A percentile compares a stretch with the other conserved stretches of the same genome.
Evolutionary conservation across 2,113 vertebrate genomes (phyloP).

Genomic region (Upupa epops): DNA sequence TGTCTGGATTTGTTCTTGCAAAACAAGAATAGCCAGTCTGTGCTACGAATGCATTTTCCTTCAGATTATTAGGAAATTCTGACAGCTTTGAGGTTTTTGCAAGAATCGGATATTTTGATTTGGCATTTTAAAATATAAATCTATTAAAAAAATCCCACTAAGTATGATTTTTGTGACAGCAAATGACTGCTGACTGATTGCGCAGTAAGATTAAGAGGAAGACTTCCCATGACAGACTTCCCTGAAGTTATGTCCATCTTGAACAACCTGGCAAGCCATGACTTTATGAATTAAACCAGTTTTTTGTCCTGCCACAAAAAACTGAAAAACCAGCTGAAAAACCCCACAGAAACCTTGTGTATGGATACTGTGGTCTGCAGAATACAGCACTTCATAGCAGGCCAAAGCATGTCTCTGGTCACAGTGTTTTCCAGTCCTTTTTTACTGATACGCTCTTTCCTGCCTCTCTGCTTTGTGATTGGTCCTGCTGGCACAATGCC

Average conservation of each 20-base stretch:
- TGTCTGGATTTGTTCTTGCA: conserved; percentile 29
- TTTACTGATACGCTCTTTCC: neutral
- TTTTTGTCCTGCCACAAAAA: neutral
- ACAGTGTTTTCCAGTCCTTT: neutral
- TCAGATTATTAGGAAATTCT: conserved; percentile 63
- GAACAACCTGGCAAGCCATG: neutral
- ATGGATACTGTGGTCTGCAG: neutral
- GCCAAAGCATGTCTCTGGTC: neutral
- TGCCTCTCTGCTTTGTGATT: neutral
- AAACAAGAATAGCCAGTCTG: neutral
- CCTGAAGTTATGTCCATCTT: neutral
- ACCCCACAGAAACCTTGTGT: neutral
- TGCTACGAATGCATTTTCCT: conserved; percentile 31
- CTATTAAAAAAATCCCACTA: neutral
- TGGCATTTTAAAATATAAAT: neutral
- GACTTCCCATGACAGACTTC: neutral
- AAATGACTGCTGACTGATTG: neutral
- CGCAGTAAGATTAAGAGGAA: neutral
- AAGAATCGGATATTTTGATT: conserved; percentile 53
- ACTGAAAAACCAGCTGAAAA: no score
- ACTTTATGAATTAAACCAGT: neutral
- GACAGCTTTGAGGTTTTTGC: conserved; percentile 56
- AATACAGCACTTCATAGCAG: neutral
- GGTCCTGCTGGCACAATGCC: neutral
- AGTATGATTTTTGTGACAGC: neutral